Conservation (phyloP, 2,888 invertebrate genomes). For the Conops quadrifasciatus region DNA sequence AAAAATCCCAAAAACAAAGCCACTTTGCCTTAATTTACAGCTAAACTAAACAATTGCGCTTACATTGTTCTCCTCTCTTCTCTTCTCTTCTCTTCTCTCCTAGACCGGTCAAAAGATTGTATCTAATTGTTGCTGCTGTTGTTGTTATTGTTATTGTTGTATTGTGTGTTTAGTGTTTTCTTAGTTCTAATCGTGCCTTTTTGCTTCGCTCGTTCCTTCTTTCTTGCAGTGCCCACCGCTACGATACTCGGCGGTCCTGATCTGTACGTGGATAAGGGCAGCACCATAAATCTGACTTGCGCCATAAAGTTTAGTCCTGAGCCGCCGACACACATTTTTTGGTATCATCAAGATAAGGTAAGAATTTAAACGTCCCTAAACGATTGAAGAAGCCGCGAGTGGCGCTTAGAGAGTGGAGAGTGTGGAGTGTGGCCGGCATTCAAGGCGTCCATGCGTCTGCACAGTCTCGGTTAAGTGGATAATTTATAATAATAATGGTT, state of each 20-base stretch:
- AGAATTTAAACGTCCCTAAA: slow-evolving; percentile 62
- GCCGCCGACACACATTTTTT: slow-evolving; percentile 92
- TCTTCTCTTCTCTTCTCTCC: no score
- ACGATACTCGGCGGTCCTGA: slow-evolving; percentile 83
- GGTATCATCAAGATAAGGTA: slow-evolving; percentile 95
- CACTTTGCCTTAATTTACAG: no score
- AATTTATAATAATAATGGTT: no score
- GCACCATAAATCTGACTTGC: slow-evolving; percentile 85
- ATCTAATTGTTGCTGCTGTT: not conserved
- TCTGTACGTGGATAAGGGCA: slow-evolving; percentile 81
- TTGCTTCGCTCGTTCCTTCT: not conserved
- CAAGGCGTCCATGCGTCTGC: no score
- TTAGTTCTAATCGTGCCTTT: not conserved
- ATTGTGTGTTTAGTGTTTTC: not conserved
- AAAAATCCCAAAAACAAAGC: no score
- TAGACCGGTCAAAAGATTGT: no score
- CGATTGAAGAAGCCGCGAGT: not conserved
- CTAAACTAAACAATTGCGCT: no score
- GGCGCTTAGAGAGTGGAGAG: not conserved
- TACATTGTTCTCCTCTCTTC: no score
- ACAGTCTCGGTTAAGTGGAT: no score
- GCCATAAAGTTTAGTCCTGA: slow-evolving; percentile 82
- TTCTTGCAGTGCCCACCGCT: slow-evolving; percentile 76
- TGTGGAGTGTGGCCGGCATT: no score
- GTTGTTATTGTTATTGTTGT: not conserved